phyloP scores from a whole-genome alignment of 1,140 invertebrate genomes.

The Dreissena rostriformis region DNA sequence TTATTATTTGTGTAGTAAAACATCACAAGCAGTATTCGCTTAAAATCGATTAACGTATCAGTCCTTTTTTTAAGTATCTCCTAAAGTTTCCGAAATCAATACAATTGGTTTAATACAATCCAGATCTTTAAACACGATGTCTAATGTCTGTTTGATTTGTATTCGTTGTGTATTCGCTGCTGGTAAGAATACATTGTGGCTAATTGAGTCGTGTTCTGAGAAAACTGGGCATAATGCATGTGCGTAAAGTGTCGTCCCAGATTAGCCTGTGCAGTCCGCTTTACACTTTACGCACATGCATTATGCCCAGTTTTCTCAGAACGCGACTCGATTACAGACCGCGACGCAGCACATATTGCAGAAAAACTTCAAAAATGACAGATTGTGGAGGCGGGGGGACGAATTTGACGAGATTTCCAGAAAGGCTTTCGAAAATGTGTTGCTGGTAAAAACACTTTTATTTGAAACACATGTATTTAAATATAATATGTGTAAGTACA shows the following conservation, averaged over 20 bases:
- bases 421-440: slow-evolving; percentile 62
- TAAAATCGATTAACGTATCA: too few species aligned
- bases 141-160: too few species aligned
- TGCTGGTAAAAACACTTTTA: slow-evolving; percentile 59
- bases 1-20: too few species aligned
- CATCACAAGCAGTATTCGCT: too few species aligned
- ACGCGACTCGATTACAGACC: background rate
- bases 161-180: too few species aligned
- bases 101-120: too few species aligned
- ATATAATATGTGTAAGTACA: too few species aligned
- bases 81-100: too few species aligned
- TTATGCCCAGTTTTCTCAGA: background rate
- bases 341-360: background rate
- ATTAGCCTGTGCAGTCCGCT: background rate
- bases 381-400: slow-evolving; percentile 57
- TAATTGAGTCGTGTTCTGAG: background rate
- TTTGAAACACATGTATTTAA: too few species aligned
- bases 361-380: slow-evolving; percentile 27
- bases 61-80: too few species aligned
- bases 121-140: too few species aligned
- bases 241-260: background rate
- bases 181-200: background rate
- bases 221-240: background rate
- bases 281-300: background rate
- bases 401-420: slow-evolving; percentile 44